Percentiles rank a stretch among this genome's conserved stretches.
phyloP scores from a whole-genome alignment of 1,140 invertebrate genomes.

The Leptinotarsa defecta region DNA sequence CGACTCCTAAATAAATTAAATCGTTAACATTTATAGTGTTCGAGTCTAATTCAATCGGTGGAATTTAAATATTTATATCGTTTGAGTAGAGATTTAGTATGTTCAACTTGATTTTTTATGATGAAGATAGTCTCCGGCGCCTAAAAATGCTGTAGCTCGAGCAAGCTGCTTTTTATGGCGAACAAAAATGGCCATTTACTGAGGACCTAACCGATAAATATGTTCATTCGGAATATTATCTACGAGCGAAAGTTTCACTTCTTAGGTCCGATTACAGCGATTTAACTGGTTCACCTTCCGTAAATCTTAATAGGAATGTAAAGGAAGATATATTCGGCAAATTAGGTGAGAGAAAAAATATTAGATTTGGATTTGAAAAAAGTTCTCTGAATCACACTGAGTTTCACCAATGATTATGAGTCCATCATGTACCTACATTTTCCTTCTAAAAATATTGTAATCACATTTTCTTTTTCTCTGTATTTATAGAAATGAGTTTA shows the following conservation, averaged over 20 bases:
- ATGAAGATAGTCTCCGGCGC: constrained; percentile 24
- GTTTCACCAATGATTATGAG: too few relatives aligned
- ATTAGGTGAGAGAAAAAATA: not conserved
- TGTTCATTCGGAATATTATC: constrained; percentile 1
- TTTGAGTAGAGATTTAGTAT: constrained; percentile 24
- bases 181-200: constrained; percentile 6
- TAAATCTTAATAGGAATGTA: not conserved
- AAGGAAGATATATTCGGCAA: not conserved
- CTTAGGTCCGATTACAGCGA: not conserved
- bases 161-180: constrained; percentile 10
- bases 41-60: constrained; percentile 28
- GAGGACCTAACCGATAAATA: constrained; percentile 5
- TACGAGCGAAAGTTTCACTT: not conserved
- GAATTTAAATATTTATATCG: constrained; percentile 28
- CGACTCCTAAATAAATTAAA: constrained; percentile 30
- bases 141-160: constrained; percentile 17
- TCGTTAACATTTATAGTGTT: constrained; percentile 33
- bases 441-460: too few relatives aligned
- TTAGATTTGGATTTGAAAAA: too few relatives aligned
- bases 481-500: too few relatives aligned
- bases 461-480: too few relatives aligned
- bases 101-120: constrained; percentile 25
- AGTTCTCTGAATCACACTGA: too few relatives aligned
- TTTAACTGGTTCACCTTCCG: constrained; percentile 2
- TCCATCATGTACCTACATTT: too few relatives aligned